A percentile compares a stretch with the other conserved stretches of the same genome.
Conservation (phyloP, 2,113 vertebrate species). For the Hirundichthys speculiger region DNA sequence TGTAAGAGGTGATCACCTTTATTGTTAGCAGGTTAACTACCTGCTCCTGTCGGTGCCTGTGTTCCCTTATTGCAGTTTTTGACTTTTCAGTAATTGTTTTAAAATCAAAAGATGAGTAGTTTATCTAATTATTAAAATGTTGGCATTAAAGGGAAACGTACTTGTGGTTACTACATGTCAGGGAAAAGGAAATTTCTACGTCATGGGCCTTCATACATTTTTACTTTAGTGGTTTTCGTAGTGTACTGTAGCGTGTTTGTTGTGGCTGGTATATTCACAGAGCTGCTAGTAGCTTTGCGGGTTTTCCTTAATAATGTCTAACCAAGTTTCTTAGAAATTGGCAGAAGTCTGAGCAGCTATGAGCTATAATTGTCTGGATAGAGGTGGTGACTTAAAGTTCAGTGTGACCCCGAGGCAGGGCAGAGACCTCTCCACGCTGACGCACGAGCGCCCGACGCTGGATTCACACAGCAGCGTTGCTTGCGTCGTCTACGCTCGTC, state of each 20-base stretch:
- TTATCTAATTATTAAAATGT: too few relatives aligned
- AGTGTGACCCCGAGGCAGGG: background rate
- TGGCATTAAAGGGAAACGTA: background rate
- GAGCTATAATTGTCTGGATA: background rate
- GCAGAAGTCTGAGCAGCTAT: background rate
- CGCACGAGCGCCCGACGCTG: too few relatives aligned
- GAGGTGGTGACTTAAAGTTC: background rate
- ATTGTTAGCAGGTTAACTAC: constrained; percentile 51
- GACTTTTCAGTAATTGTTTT: too few relatives aligned
- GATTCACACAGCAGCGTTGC: too few relatives aligned
- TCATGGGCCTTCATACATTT: constrained; percentile 3
- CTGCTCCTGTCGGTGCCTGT: constrained; percentile 22
- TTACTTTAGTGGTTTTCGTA: background rate
- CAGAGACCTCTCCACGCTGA: too few relatives aligned
- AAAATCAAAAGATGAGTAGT: too few relatives aligned
- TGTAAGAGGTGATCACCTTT: background rate
- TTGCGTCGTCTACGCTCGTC: too few relatives aligned
- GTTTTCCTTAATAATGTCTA: background rate
- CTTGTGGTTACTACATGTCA: background rate
- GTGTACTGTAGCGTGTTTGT: background rate
- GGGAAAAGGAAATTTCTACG: background rate
- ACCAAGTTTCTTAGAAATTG: background rate
- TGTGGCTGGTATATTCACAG: background rate
- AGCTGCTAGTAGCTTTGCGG: background rate
- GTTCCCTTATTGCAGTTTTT: too few relatives aligned